Percentiles rank a stretch among this genome's conserved stretches.
phyloP scores from a whole-genome alignment of 2,113 vertebrate genomes.

The Ciconia boyciana region DNA sequence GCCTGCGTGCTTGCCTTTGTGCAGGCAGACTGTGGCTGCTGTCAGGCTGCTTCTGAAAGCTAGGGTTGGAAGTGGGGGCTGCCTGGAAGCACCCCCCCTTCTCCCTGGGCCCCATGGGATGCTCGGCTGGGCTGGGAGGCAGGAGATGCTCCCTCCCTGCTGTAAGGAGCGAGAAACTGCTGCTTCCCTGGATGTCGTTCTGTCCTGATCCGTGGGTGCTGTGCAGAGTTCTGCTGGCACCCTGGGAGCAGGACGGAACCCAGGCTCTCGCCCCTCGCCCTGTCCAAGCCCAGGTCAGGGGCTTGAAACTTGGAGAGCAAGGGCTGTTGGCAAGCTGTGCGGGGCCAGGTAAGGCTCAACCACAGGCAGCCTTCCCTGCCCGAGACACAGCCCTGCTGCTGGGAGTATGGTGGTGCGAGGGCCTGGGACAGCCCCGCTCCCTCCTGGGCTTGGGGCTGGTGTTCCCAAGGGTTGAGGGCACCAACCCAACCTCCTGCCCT shows the following conservation, averaged over 20 bases:
- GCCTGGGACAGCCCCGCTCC: too few relatives aligned
- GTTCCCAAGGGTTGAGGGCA: neutral
- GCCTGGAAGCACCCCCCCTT: neutral
- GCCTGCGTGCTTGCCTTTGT: fast-evolving
- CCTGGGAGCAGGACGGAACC: neutral
- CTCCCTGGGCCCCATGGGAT: neutral
- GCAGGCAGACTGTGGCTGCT: neutral
- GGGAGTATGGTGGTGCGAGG: fast-evolving
- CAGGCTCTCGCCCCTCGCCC: fast-evolving
- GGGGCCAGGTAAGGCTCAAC: too few relatives aligned
- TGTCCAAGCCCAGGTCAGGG: neutral
- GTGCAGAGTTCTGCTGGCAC: neutral
- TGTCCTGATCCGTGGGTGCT: neutral
- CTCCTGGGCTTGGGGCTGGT: neutral
- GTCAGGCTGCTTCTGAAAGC: too few relatives aligned
- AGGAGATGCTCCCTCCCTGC: neutral
- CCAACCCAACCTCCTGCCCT: neutral
- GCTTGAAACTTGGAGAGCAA: neutral
- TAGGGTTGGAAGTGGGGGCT: neutral
- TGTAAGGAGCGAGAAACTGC: neutral
- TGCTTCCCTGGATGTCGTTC: neutral
- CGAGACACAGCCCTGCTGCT: fast-evolving
- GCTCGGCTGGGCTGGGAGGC: neutral
- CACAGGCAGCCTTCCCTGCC: neutral
- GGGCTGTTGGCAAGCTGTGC: too few relatives aligned